Base-by-base conservation (phyloP, 2,797 vertebrate species). In the Peromyscus aztecus region DNA sequence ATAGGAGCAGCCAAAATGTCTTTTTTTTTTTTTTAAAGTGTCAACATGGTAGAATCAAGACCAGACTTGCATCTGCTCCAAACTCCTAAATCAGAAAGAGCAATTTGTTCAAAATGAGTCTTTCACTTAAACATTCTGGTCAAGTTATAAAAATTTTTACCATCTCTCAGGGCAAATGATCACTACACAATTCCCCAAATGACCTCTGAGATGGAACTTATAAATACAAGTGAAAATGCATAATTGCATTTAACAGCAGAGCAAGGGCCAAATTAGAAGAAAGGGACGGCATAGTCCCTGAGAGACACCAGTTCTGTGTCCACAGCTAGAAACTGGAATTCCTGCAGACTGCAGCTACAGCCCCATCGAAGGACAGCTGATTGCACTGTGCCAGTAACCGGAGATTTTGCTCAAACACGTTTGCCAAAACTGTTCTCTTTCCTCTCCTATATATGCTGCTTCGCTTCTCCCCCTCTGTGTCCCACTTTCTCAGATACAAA, bases 31-130 rank as follows among this genome's bases (percentile, higher is more conserved):
- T 49, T 76, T 91, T 93, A 13, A 86, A 75, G 8, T 80, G 49
- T 94, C 92, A 93, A 2, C 11, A 8, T 94, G 52, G 31, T 84
- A 6, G 37, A n/a, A 76, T 95, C 73, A 88, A 84, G 81, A 71
- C 21, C 34, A 83, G 73, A 91, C 31, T 89, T 89, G 27, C 0
- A 55, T 34, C 61, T 49, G 89, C 46, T 46, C 19, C 23, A 73
- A 87, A 80, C 52, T 90, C 59, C 43, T 94, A 75, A 92, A 88
- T 90, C 19, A 85, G 77, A 86, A 91, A 90, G 11, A 76, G 21
- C 11, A 89, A 86, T 77, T 91, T 46, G 71, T 57, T 96, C n/a
- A 95, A 91, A 90, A 94, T 78, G 52, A 94, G 69, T 94, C 34
- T 94, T 90, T 89, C 24, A 89, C 73, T 55, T 81, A 92, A 94